Conservation (phyloP, 2,797 vertebrate genomes). For the Tachyglossus aculeatus region DNA sequence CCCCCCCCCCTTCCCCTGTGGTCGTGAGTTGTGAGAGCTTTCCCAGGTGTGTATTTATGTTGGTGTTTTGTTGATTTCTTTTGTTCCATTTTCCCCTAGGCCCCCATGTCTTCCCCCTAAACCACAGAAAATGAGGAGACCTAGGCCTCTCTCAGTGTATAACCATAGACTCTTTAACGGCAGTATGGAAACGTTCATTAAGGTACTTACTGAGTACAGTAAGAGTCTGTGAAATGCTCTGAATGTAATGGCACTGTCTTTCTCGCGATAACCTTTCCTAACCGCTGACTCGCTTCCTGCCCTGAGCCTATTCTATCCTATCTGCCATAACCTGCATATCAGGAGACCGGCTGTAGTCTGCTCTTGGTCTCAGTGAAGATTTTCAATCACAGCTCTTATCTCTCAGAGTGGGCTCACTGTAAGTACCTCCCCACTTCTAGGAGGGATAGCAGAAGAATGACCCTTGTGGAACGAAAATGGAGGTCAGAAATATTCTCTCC, state of each 20-base stretch:
- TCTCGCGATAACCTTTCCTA: not conserved
- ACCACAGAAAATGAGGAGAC: constrained; percentile 99
- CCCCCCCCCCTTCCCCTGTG: not conserved
- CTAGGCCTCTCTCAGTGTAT: constrained; percentile 97
- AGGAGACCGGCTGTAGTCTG: constrained; percentile 1
- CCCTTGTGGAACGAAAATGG: not conserved
- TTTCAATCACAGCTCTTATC: not conserved
- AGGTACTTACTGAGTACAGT: constrained; percentile 87
- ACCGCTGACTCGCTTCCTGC: constrained; percentile 64
- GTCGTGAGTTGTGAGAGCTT: constrained; percentile 33
- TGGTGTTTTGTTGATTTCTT: constrained; percentile 75
- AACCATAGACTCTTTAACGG: constrained; percentile 99
- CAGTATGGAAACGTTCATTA: constrained; percentile 99
- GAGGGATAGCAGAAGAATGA: not conserved
- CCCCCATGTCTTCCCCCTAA: constrained; percentile 98
- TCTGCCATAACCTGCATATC: constrained; percentile 37
- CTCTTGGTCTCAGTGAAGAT: constrained; percentile 10
- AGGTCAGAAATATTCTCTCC: not conserved
- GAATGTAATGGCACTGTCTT: constrained; percentile 77
- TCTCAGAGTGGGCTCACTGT: not conserved
- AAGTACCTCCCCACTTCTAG: not conserved
- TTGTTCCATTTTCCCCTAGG: constrained; percentile 86
- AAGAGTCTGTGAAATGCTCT: constrained; percentile 76
- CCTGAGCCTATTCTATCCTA: constrained; percentile 12
- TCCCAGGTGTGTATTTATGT: constrained; percentile 65